Percentiles rank a stretch among this genome's conserved stretches.
phyloP scores from a whole-genome alignment of 2,797 vertebrate genomes.

The Oceanodroma leucorhoa region DNA sequence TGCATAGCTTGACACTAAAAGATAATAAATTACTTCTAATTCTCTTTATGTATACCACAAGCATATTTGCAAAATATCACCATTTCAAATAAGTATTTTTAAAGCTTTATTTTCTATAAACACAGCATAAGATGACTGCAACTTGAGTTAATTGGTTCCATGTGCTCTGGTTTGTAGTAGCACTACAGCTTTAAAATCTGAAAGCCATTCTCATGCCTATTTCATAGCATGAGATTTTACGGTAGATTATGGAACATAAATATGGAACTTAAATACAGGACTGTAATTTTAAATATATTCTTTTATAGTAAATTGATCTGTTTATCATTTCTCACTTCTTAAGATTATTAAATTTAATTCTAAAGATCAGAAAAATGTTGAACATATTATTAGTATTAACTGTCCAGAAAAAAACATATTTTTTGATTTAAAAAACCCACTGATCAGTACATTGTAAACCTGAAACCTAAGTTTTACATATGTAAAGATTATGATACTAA shows the following conservation, averaged over 20 bases:
- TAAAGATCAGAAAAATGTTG: not conserved
- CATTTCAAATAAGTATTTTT: not conserved
- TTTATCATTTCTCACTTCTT: not conserved
- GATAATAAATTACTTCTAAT: not conserved
- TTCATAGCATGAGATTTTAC: not conserved
- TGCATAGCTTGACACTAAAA: not conserved
- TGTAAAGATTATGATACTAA: not conserved
- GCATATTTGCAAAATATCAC: not conserved
- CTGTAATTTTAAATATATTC: not conserved
- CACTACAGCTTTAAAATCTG: not conserved
- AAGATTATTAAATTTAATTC: not conserved
- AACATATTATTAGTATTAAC: not conserved
- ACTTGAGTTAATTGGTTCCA: not conserved
- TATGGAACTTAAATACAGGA: not conserved
- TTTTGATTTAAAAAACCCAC: not conserved
- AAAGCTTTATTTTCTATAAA: constrained; percentile 6
- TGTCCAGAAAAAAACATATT: not conserved
- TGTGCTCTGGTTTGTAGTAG: not conserved
- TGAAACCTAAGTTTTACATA: not conserved
- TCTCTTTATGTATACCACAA: not conserved
- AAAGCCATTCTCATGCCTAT: not conserved
- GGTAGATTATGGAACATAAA: not conserved
- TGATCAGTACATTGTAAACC: not conserved
- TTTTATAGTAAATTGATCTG: not conserved
- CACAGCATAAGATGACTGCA: not conserved